These are phyloP conservation scores for Aricia artaxerxes DNA, from an alignment of 2,888 invertebrate species.

Conservation along the genomic window DNA sequence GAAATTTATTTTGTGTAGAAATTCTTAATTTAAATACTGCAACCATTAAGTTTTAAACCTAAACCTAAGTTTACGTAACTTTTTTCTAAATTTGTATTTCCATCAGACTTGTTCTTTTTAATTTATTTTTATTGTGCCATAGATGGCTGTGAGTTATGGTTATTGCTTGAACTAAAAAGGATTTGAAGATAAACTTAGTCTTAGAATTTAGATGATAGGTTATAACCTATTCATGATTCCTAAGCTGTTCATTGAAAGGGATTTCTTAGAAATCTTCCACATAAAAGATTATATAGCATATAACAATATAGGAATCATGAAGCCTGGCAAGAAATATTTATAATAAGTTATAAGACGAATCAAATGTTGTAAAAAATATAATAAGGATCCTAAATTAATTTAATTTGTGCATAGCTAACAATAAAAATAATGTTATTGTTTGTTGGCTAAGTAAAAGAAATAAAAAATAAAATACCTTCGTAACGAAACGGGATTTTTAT, in stretches of 20 bases:
- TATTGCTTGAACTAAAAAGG: not conserved
- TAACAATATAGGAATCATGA: not conserved
- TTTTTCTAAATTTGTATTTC: not conserved
- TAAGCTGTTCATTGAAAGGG: not conserved
- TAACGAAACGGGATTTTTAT: not conserved
- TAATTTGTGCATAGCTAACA: too few species aligned
- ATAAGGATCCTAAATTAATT: too few species aligned
- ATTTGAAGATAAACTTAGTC: not conserved
- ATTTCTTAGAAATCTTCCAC: not conserved
- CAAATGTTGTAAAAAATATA: too few species aligned
- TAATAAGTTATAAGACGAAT: too few species aligned
- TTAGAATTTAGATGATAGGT: not conserved
- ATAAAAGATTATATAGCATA: not conserved
- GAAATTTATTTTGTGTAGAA: not conserved
- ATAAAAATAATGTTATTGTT: too few species aligned
- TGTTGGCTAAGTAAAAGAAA: not conserved
- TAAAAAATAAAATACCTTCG: not conserved
- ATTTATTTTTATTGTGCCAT: not conserved
- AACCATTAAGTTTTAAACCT: not conserved
- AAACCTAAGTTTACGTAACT: not conserved
- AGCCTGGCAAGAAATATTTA: not conserved
- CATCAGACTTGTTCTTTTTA: not conserved
- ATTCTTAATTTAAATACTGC: not conserved
- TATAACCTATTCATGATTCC: not conserved
- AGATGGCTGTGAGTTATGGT: not conserved